These are phyloP conservation scores for Stenchaetothrips biformis DNA, from an alignment of 2,888 invertebrate species.

Conservation along the genomic window DNA sequence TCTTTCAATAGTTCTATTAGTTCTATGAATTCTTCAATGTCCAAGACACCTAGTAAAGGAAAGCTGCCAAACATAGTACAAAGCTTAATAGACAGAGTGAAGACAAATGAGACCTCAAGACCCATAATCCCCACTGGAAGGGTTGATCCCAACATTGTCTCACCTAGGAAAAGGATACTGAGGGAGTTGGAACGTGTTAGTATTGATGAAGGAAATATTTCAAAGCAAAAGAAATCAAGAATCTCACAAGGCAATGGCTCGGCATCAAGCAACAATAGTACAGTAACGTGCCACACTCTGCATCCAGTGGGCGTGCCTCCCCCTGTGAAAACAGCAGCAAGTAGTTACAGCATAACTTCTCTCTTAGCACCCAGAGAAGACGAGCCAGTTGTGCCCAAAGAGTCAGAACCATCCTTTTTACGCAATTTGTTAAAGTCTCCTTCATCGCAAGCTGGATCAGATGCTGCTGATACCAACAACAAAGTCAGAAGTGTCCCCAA, in stretches of 20 bases:
- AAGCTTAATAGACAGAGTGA: slow-evolving; percentile 39
- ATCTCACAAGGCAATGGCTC: slow-evolving; percentile 33
- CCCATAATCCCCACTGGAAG: slow-evolving; percentile 35
- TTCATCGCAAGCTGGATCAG: slow-evolving; percentile 41
- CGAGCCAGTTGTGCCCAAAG: slow-evolving; percentile 32
- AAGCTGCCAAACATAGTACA: slow-evolving; percentile 37
- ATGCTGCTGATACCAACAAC: background rate
- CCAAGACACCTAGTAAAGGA: slow-evolving; percentile 12
- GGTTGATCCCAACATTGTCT: slow-evolving; percentile 58
- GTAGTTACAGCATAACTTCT: slow-evolving; percentile 82
- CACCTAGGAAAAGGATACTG: slow-evolving; percentile 76
- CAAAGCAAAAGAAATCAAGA: slow-evolving; percentile 47
- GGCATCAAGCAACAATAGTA: slow-evolving; percentile 43
- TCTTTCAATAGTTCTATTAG: slow-evolving; percentile 4
- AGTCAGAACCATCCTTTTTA: slow-evolving; percentile 41
- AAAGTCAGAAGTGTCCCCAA: slow-evolving; percentile 8
- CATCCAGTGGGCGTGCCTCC: background rate
- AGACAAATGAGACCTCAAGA: slow-evolving; percentile 26
- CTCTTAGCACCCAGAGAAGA: slow-evolving; percentile 60
- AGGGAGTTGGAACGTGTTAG: slow-evolving; percentile 75
- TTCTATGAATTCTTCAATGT: slow-evolving; percentile 1
- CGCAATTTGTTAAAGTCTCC: slow-evolving; percentile 47
- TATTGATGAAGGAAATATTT: slow-evolving; percentile 56
- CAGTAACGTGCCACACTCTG: slow-evolving; percentile 12
- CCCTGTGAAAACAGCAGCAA: slow-evolving; percentile 42